phyloP scores from a whole-genome alignment of 2,113 vertebrate species.

The Fregata magnificens region DNA sequence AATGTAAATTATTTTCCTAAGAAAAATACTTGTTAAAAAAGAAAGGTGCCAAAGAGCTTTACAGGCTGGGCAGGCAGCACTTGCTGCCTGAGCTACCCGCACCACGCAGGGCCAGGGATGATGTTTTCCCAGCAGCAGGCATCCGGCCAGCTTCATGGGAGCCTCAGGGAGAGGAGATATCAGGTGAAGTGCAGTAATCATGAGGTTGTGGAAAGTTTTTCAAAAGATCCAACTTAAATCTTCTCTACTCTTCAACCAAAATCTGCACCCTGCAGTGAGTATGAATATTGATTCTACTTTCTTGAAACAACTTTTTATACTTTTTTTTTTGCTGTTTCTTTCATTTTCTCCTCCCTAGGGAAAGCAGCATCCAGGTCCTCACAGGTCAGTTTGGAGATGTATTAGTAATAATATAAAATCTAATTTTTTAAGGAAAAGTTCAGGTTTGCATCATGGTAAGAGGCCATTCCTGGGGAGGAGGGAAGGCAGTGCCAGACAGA shows the following conservation, averaged over 20 bases:
- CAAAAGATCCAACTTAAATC: neutral
- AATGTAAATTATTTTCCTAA: neutral
- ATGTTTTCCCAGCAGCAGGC: neutral
- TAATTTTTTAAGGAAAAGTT: neutral
- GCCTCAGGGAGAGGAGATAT: too few species aligned
- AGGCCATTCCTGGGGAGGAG: neutral
- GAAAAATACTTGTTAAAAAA: neutral
- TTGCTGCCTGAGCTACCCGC: fast-evolving
- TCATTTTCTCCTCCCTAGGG: neutral
- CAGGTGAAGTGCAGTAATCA: neutral
- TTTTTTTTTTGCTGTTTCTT: fast-evolving
- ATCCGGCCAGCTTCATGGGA: fast-evolving
- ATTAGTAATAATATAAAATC: neutral
- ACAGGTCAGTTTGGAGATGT: neutral
- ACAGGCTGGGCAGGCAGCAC: neutral
- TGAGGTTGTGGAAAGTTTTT: neutral
- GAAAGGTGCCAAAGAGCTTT: neutral
- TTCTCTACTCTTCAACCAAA: neutral
- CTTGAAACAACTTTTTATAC: neutral
- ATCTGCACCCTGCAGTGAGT: neutral
- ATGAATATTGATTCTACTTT: neutral
- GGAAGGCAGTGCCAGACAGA: neutral
- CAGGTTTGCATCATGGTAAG: neutral
- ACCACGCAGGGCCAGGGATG: neutral
- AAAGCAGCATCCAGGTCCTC: neutral